phyloP scores from a whole-genome alignment of 2,797 vertebrate genomes.

The Crenichthys baileyi region DNA sequence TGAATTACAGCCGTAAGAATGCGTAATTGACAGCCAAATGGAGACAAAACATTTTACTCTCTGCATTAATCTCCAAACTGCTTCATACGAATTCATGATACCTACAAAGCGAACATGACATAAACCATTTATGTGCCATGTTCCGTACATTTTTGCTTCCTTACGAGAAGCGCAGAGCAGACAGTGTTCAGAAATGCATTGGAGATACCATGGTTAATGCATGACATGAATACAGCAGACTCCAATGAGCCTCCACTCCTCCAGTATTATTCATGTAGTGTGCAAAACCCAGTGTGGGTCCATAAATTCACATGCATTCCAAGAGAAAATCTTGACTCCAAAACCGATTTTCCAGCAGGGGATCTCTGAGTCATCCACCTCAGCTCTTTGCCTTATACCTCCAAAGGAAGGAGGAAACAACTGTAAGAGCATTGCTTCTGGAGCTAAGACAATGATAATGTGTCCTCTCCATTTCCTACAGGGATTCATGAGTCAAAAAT shows the following conservation, averaged over 20 bases:
- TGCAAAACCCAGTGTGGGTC: slow-evolving; percentile 23
- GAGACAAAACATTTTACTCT: slow-evolving; percentile 7
- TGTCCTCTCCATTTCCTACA: slow-evolving; percentile 23
- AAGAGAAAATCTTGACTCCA: slow-evolving; percentile 39
- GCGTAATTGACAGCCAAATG: slow-evolving; percentile 31
- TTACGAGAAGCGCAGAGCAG: slow-evolving; percentile 34
- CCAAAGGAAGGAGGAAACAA: slow-evolving; percentile 22
- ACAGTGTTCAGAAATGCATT: slow-evolving; percentile 64
- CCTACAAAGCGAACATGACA: slow-evolving; percentile 43
- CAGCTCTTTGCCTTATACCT: slow-evolving; percentile 31
- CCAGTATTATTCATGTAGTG: slow-evolving; percentile 52
- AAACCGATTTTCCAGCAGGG: slow-evolving; percentile 41
- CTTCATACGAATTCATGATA: not conserved
- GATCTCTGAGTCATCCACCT: slow-evolving; percentile 5
- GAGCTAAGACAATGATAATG: slow-evolving; percentile 38
- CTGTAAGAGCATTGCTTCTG: slow-evolving; percentile 11
- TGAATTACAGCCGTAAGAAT: slow-evolving; percentile 25
- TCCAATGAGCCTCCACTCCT: slow-evolving; percentile 39
- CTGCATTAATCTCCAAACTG: slow-evolving; percentile 8
- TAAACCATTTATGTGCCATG: slow-evolving; percentile 43
- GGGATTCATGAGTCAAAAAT: slow-evolving; percentile 47
- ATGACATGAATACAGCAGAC: slow-evolving; percentile 50
- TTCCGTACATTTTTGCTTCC: slow-evolving; percentile 39
- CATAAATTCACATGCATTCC: slow-evolving; percentile 20
- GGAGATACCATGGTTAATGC: slow-evolving; percentile 70